These are phyloP conservation scores for Vulpes ferrilata DNA, from an alignment of 2,113 vertebrate species.

Conservation along the genomic window DNA sequence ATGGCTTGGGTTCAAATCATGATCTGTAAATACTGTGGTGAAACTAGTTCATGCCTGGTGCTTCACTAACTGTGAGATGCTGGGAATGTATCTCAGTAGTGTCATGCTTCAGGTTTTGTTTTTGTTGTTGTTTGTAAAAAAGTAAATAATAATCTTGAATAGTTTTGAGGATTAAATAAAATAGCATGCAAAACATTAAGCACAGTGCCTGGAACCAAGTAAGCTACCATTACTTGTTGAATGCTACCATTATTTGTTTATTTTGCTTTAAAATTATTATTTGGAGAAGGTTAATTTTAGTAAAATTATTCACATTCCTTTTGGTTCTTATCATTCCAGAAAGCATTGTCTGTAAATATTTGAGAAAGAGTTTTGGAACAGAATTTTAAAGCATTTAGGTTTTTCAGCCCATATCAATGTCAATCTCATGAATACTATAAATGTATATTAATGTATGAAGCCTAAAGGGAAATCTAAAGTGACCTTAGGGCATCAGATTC, in stretches of 20 bases:
- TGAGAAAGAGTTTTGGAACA: not conserved
- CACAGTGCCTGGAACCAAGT: not conserved
- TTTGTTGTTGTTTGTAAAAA: not conserved
- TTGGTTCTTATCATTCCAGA: not conserved
- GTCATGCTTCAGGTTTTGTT: not conserved
- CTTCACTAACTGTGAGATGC: not conserved
- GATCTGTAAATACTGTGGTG: not conserved
- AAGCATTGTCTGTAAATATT: not conserved
- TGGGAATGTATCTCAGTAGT: not conserved
- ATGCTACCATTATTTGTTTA: conserved; percentile 1
- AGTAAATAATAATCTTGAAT: not conserved
- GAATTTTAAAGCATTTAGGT: not conserved
- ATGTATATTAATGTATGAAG: not conserved
- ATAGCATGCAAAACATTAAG: not conserved
- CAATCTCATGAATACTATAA: not conserved
- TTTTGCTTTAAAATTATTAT: not conserved
- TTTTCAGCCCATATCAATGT: conserved; percentile 15
- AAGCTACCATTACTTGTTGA: not conserved
- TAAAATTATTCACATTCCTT: conserved; percentile 20
- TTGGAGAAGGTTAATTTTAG: not conserved
- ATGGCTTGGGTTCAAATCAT: not conserved
- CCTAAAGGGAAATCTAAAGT: not conserved
- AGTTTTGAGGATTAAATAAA: not conserved
- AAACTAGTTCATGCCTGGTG: not conserved
- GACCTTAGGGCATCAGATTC: not conserved